Evolutionary conservation across 2,888 invertebrate species (phyloP).

Genomic region (Hymenopus coronatus): DNA sequence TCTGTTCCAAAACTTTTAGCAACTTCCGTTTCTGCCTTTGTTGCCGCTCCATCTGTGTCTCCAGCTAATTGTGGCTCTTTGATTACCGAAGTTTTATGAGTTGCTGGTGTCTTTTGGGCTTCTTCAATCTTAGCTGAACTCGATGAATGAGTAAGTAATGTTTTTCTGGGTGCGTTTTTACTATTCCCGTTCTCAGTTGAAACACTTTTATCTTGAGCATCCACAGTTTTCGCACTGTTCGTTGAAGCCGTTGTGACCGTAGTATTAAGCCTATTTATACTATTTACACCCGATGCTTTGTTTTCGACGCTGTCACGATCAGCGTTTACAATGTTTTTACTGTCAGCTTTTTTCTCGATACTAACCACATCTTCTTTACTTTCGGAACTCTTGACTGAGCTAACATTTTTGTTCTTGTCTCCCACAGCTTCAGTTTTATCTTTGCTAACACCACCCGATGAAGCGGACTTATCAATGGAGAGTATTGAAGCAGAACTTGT

Average conservation of each 20-base stretch:
- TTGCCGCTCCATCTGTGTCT: not conserved
- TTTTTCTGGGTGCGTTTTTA: not conserved
- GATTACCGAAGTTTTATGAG: not conserved
- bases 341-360: not conserved
- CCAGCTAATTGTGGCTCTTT: not conserved
- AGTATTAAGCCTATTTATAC: not conserved
- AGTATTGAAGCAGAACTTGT: not conserved
- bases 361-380: not conserved
- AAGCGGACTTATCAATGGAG: conserved; percentile 30
- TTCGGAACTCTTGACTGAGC: not conserved
- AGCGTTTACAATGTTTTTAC: not conserved
- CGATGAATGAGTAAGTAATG: not conserved
- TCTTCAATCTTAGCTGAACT: not conserved
- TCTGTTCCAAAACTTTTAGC: not conserved
- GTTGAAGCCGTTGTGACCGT: not conserved
- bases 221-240: not conserved
- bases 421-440: not conserved
- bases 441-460: conserved; percentile 40
- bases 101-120: not conserved
- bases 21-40: not conserved
- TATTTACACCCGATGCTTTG: not conserved
- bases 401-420: not conserved
- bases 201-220: not conserved
- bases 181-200: not conserved
- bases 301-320: not conserved